Percentiles rank a stretch among this genome's conserved stretches.
Conservation (phyloP, 2,113 vertebrate species). For the Cochlearius cochlearius region DNA sequence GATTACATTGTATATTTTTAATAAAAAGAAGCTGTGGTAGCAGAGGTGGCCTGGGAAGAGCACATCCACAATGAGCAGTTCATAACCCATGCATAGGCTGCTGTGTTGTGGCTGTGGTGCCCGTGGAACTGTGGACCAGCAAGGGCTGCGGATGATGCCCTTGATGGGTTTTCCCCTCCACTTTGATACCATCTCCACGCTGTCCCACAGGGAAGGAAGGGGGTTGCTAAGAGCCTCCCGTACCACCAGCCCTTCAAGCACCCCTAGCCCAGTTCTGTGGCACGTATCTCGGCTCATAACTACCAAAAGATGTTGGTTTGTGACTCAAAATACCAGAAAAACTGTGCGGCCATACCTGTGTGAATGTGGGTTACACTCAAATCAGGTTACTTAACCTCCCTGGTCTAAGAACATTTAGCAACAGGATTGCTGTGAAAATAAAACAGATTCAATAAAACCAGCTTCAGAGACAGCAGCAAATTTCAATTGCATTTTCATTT, state of each 20-base stretch:
- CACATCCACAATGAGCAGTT: accelerated
- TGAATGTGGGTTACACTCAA: accelerated
- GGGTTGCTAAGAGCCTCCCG: neutral
- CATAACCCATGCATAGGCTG: accelerated
- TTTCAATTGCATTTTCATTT: neutral
- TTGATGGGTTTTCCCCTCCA: accelerated
- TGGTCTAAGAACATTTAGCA: neutral
- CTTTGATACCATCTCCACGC: accelerated
- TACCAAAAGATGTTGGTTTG: neutral
- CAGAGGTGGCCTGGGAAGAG: neutral
- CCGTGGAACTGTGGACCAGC: neutral
- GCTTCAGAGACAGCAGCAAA: neutral
- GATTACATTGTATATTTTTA: no score
- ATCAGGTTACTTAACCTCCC: neutral
- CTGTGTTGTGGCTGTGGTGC: neutral
- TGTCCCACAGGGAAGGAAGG: neutral
- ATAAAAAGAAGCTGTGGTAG: neutral
- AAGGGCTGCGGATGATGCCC: neutral
- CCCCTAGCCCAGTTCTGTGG: neutral
- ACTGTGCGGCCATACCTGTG: neutral
- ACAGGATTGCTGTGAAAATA: neutral
- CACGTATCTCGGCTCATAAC: neutral
- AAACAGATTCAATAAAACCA: neutral
- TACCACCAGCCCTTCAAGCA: accelerated
- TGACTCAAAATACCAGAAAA: neutral